Percentiles rank a stretch among this genome's conserved stretches.
Evolutionary conservation across 2,797 vertebrate species (phyloP).

Genomic region (Eulemur albifrons): DNA sequence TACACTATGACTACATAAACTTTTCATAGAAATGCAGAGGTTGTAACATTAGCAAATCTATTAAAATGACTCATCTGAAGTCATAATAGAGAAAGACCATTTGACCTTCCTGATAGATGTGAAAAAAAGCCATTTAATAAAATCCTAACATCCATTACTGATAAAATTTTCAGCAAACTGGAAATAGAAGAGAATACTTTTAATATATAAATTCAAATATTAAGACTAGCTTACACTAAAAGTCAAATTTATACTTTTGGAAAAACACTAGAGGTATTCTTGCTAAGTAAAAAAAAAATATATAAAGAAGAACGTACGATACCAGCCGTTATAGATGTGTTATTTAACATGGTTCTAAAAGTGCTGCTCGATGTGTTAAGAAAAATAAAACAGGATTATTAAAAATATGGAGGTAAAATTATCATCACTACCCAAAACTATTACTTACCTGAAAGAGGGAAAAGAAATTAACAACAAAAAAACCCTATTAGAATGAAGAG

Average conservation of each 20-base stretch:
- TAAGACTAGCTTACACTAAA: neutral
- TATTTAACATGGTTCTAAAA: neutral
- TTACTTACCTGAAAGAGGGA: neutral
- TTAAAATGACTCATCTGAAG: neutral
- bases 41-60: neutral
- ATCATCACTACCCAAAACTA: neutral
- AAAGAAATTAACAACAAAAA: neutral
- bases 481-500: neutral
- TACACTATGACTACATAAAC: neutral
- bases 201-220: slow-evolving; percentile 4
- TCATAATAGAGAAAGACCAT: slow-evolving; percentile 26
- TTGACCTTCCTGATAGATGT: neutral
- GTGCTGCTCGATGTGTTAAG: neutral
- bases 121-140: slow-evolving; percentile 14
- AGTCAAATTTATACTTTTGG: neutral
- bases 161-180: neutral
- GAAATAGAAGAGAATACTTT: neutral
- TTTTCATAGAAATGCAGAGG: neutral
- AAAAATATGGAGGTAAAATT: neutral
- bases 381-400: neutral
- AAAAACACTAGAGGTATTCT: neutral
- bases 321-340: neutral
- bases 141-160: neutral
- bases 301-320: neutral
- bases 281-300: neutral